Base-by-base conservation (phyloP, 2,113 vertebrate genomes). In the Semnornis frantzii region DNA sequence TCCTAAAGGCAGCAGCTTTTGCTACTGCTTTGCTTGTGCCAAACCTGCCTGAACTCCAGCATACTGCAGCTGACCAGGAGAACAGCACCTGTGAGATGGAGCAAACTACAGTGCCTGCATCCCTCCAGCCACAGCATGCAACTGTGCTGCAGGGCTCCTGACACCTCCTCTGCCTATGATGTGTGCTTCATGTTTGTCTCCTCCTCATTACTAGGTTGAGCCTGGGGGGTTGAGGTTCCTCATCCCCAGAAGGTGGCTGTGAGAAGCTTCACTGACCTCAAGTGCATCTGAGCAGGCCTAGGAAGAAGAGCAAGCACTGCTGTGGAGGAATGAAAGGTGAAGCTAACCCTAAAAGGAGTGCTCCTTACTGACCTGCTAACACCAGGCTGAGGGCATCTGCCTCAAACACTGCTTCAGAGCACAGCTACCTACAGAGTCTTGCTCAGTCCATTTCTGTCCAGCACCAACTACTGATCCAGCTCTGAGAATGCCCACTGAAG, bases 401-500 rank as follows among this genome's bases (percentile, higher is more conserved):
- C 66, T 69, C 28, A 91, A 93, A 76, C 27, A 59, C 19, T 9
- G 21, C 34, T 82, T 57, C 31, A 39, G 86, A 89, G 34, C 66
- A 87, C 63, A 68, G 69, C 90, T 68, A 89, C 48, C 64, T 81
- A 94, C 17, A 78, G 57, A 87, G 89, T 64, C 78, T 70, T 58
- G 65, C 68, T 94, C 84, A 60, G 92, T 37, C 54, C 86, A 30
- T 62, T 94, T 87, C 83, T 89, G 73, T 75, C 82, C 66, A 80
- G 25, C 52, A 59, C n/a, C 75, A 42, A 30, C 59, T 73, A 42
- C 21, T 64, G 69, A 93, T 54, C 48, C 37, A 69, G 66, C 33
- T 15, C 57, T 30, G 10, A 11, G 21, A 87, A 83, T 15, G 8
- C 31, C 52, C 68, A 57, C 73, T 82, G 85, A 66, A 71, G 71